These are phyloP conservation scores for Mylabris sibirica DNA, from an alignment of 2,888 invertebrate genomes.

Conservation along the genomic window DNA sequence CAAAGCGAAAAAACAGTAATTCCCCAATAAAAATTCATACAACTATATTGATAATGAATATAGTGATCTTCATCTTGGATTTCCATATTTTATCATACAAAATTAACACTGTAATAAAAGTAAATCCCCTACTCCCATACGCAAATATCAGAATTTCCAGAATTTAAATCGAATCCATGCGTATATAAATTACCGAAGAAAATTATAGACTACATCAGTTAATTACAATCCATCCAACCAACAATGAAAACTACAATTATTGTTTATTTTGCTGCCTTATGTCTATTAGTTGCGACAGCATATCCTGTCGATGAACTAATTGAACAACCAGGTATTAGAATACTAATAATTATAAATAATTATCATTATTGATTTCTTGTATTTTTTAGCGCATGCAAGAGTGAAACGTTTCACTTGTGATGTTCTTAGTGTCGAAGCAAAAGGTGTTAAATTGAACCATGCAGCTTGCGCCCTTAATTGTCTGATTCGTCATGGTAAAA, in stretches of 20 bases:
- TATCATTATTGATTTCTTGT: neutral
- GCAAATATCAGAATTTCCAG: neutral
- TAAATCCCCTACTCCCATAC: neutral
- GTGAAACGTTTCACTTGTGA: conserved; percentile 62
- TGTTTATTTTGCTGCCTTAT: neutral
- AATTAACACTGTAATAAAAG: neutral
- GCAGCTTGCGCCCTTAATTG: conserved; percentile 61
- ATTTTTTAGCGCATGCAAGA: conserved; percentile 39
- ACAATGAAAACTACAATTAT: conserved; percentile 4
- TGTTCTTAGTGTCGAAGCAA: conserved; percentile 49
- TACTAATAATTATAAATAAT: neutral
- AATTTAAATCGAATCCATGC: neutral
- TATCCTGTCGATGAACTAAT: neutral
- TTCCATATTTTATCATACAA: neutral
- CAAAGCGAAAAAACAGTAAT: neutral
- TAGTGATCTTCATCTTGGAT: neutral
- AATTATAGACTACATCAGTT: neutral
- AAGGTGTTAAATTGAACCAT: conserved; percentile 55
- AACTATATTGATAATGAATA: neutral
- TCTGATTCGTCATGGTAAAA: conserved; percentile 46
- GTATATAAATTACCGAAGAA: neutral
- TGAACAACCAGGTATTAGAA: neutral
- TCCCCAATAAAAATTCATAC: neutral
- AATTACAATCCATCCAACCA: neutral
- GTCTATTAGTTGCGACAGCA: neutral